Evolutionary conservation across 2,797 vertebrate species (phyloP).

Genomic region (Ctenochaetus hawaiiensis): DNA sequence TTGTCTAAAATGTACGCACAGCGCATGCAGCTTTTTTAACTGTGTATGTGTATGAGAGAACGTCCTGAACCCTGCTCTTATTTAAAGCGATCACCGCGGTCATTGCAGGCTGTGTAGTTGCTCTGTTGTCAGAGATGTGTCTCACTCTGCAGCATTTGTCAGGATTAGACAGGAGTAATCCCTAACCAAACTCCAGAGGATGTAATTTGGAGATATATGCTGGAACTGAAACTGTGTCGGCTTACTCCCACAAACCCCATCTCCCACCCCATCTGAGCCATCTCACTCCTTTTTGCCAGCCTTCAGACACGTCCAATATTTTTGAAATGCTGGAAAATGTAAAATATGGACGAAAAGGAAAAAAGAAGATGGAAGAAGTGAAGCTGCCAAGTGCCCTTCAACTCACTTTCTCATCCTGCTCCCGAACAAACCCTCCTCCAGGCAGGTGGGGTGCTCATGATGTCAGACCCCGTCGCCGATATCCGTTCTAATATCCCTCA

Average conservation of each 20-base stretch:
- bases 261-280: constrained; percentile 69
- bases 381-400: constrained; percentile 69
- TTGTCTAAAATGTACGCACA: not conserved
- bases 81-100: constrained; percentile 71
- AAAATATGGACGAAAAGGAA: constrained; percentile 41
- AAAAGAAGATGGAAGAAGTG: constrained; percentile 44
- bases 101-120: constrained; percentile 65
- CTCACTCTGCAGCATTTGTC: constrained; percentile 82
- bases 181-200: constrained; percentile 82
- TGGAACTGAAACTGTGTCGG: constrained; percentile 78
- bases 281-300: constrained; percentile 60
- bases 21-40: constrained; percentile 8
- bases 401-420: constrained; percentile 58
- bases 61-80: constrained; percentile 40
- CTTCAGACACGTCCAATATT: constrained; percentile 64
- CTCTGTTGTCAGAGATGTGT: constrained; percentile 78
- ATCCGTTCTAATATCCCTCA: constrained; percentile 79
- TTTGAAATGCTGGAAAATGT: constrained; percentile 59
- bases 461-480: constrained; percentile 73
- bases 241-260: constrained; percentile 72
- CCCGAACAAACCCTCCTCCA: constrained; percentile 59
- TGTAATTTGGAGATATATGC: constrained; percentile 82
- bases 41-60: constrained; percentile 18
- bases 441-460: constrained; percentile 67
- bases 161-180: constrained; percentile 85